Evolutionary conservation across 1,140 invertebrate genomes (phyloP).

Genomic region (Zaprionus ornatus): DNA sequence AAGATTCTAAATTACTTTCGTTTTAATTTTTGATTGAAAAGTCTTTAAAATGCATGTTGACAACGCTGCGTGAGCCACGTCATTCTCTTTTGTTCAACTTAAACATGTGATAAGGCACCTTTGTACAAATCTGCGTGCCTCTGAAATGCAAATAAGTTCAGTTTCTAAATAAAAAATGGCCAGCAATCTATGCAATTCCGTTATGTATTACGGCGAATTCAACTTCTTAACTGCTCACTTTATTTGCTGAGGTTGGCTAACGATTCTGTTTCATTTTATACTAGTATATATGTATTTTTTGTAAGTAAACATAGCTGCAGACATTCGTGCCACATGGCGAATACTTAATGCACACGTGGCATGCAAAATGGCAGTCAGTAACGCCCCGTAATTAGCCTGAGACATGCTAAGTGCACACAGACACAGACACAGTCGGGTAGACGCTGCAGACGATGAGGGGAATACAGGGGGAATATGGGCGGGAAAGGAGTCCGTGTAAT

Average conservation of each 20-base stretch:
- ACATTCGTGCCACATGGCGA: constrained; percentile 55
- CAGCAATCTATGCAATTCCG: constrained; percentile 35
- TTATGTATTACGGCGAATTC: constrained; percentile 17
- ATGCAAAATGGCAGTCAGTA: constrained; percentile 76
- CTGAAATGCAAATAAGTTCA: constrained; percentile 10
- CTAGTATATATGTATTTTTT: too few species aligned
- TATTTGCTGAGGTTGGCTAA: constrained; percentile 5
- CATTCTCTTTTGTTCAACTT: constrained; percentile 16
- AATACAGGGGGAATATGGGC: not conserved
- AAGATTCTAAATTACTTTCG: not conserved
- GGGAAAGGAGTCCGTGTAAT: constrained; percentile 30
- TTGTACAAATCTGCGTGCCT: constrained; percentile 25
- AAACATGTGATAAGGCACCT: constrained; percentile 19
- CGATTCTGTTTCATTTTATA: constrained; percentile 1
- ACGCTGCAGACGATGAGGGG: not conserved
- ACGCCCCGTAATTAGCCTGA: constrained; percentile 74
- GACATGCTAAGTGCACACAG: constrained; percentile 70
- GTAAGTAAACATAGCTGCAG: constrained; percentile 58
- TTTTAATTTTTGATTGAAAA: not conserved
- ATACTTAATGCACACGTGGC: constrained; percentile 66
- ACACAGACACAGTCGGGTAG: constrained; percentile 5
- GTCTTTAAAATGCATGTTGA: not conserved
- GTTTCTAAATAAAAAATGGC: constrained; percentile 23
- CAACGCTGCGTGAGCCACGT: not conserved
- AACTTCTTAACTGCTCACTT: constrained; percentile 50